These are phyloP conservation scores for Drosophila bunnanda DNA, from an alignment of 2,888 invertebrate genomes.

Conservation along the genomic window DNA sequence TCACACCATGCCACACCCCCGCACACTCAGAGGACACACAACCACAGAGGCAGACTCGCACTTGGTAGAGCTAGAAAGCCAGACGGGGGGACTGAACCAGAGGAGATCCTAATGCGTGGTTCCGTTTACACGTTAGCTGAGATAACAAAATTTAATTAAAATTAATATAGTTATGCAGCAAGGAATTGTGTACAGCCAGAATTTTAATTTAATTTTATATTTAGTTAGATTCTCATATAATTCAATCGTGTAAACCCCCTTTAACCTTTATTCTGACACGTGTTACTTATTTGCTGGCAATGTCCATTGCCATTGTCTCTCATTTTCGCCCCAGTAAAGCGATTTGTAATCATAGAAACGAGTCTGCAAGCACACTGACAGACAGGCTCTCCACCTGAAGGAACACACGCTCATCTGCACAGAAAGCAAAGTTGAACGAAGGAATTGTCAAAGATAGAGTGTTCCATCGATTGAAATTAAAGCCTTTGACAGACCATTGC, in stretches of 20 bases:
- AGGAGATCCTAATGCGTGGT: background rate
- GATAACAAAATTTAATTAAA: background rate
- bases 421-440: slow-evolving; percentile 19
- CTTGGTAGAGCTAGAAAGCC: background rate
- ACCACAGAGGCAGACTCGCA: slow-evolving; percentile 2
- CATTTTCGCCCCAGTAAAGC: slow-evolving; percentile 37
- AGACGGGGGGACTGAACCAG: background rate
- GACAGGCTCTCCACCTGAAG: background rate
- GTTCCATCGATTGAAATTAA: slow-evolving; percentile 10
- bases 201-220: background rate
- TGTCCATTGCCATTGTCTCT: slow-evolving; percentile 14
- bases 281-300: slow-evolving; percentile 15
- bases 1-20: slow-evolving; percentile 8
- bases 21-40: background rate
- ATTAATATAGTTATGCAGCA: background rate
- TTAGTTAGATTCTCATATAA: background rate
- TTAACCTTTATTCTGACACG: background rate
- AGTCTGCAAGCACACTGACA: background rate
- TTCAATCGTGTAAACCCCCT: slow-evolving; percentile 12
- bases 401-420: background rate
- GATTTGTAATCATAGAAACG: slow-evolving; percentile 57
- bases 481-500: slow-evolving; percentile 18
- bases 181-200: background rate
- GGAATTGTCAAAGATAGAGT: slow-evolving; percentile 6
- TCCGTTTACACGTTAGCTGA: slow-evolving; percentile 10